Percentiles rank a stretch among this genome's conserved stretches.
phyloP scores from a whole-genome alignment of 30 jellyfish, hydroid and myxozoan genomes.

The Sanderia malayensis region DNA sequence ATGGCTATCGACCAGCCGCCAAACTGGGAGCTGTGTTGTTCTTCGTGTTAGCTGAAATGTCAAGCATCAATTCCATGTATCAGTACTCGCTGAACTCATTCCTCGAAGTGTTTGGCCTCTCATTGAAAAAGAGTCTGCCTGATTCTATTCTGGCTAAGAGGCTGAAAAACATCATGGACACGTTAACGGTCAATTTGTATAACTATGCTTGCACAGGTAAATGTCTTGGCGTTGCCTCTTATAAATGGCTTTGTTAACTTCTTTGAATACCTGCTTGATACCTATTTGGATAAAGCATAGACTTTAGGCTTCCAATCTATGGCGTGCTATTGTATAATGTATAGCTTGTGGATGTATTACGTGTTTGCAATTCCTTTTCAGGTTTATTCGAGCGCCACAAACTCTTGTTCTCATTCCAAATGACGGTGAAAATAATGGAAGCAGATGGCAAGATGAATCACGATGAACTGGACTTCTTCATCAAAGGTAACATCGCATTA shows the following conservation, averaged over 20 bases:
- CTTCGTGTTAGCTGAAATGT: conserved; percentile 94
- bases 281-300: no score
- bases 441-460: conserved; percentile 82
- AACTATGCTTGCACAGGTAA: conserved; percentile 98
- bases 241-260: no score
- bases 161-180: conserved; percentile 87
- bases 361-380: conserved; percentile 21
- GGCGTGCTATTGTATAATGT: no score
- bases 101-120: conserved; percentile 85
- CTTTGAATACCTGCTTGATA: no score
- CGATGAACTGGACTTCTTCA: conserved; percentile 95
- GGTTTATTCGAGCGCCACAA: conserved; percentile 97
- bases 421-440: conserved; percentile 90
- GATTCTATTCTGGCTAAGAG: conserved; percentile 89
- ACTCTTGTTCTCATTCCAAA: conserved; percentile 91
- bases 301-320: no score
- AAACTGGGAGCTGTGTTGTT: conserved; percentile 95
- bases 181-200: conserved; percentile 79
- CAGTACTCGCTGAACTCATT: conserved; percentile 87
- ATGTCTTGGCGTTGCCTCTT: not conserved
- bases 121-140: conserved; percentile 88
- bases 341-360: no score
- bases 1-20: conserved; percentile 97
- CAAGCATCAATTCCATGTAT: conserved; percentile 93
- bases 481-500: conserved; percentile 92